phyloP scores from a whole-genome alignment of 2,888 invertebrate species.

The Ryuthela nishihirai region DNA sequence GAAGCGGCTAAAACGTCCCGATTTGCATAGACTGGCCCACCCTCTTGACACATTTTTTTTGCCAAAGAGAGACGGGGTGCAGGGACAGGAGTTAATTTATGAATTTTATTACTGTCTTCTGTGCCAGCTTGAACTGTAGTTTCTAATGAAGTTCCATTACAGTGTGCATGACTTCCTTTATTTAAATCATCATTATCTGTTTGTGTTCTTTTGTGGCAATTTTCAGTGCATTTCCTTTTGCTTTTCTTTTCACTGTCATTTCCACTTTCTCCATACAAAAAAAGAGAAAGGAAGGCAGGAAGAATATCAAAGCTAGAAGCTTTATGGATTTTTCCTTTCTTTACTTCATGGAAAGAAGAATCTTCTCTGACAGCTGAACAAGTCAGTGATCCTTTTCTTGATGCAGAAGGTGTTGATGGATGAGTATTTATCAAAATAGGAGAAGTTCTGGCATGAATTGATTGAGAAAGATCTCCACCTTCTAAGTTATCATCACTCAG shows the following conservation, averaged over 20 bases:
- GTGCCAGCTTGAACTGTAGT: not conserved
- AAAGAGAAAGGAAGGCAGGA: constrained; percentile 34
- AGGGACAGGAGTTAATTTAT: constrained; percentile 31
- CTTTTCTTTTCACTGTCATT: constrained; percentile 7
- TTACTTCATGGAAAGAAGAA: constrained; percentile 11
- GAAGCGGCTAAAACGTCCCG: constrained; percentile 29
- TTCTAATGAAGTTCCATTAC: constrained; percentile 15
- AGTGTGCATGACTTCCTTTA: not conserved
- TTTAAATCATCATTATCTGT: constrained; percentile 7
- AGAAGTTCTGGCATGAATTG: constrained; percentile 11
- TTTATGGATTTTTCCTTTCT: constrained; percentile 31
- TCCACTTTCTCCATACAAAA: constrained; percentile 23
- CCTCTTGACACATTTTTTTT: constrained; percentile 10
- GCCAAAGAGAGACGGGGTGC: constrained; percentile 37
- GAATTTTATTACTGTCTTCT: constrained; percentile 10
- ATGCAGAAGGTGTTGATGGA: constrained; percentile 29
- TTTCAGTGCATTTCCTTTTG: constrained; percentile 11
- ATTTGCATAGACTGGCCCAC: constrained; percentile 38
- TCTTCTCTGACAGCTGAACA: constrained; percentile 5
- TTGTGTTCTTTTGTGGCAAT: constrained; percentile 7
- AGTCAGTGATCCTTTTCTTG: constrained; percentile 18
- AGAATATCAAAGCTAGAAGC: constrained; percentile 38
- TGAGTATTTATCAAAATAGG: constrained; percentile 16
- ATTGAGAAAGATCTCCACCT: constrained; percentile 9
- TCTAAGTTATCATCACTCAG: constrained; percentile 34